phyloP scores from a whole-genome alignment of 2,888 invertebrate species.

The Apamea anceps region DNA sequence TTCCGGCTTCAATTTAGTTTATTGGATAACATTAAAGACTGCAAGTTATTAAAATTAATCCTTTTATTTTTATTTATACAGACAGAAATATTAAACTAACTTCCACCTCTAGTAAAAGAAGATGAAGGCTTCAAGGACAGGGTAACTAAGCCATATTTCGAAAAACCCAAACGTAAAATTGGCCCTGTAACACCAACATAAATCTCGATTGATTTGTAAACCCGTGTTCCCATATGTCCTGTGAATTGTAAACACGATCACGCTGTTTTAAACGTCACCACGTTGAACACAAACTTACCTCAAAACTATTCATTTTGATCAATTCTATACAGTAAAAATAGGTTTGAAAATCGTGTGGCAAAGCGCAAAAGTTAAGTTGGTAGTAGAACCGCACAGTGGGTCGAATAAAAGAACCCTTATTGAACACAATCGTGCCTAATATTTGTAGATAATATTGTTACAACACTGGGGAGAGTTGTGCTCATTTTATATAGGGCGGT shows the following conservation, averaged over 20 bases:
- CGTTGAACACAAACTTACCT: slow-evolving; percentile 57
- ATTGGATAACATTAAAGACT: not conserved
- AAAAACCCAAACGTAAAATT: slow-evolving; percentile 57
- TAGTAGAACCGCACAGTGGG: slow-evolving; percentile 72
- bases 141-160: slow-evolving; percentile 29
- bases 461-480: slow-evolving; percentile 74
- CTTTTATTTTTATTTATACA: not conserved
- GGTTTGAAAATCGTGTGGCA: slow-evolving; percentile 10
- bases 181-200: slow-evolving; percentile 62
- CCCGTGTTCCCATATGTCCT: slow-evolving; percentile 83
- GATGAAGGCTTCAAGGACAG: not conserved
- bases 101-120: not conserved
- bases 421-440: slow-evolving; percentile 83
- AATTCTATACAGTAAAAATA: rapidly evolving
- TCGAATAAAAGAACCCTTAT: slow-evolving; percentile 79
- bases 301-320: not conserved
- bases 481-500: slow-evolving; percentile 74
- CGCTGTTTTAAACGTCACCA: slow-evolving; percentile 73
- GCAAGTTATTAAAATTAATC: not conserved
- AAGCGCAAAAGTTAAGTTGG: slow-evolving; percentile 37
- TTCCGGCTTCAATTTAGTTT: slow-evolving; percentile 16
- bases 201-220: slow-evolving; percentile 79
- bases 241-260: slow-evolving; percentile 81
- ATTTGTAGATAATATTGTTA: slow-evolving; percentile 88
- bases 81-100: not conserved